Evolutionary conservation across 2,888 invertebrate genomes (phyloP), one percentile per base, ranked within the genome.

Genomic region (Andrena bucephala): DNA sequence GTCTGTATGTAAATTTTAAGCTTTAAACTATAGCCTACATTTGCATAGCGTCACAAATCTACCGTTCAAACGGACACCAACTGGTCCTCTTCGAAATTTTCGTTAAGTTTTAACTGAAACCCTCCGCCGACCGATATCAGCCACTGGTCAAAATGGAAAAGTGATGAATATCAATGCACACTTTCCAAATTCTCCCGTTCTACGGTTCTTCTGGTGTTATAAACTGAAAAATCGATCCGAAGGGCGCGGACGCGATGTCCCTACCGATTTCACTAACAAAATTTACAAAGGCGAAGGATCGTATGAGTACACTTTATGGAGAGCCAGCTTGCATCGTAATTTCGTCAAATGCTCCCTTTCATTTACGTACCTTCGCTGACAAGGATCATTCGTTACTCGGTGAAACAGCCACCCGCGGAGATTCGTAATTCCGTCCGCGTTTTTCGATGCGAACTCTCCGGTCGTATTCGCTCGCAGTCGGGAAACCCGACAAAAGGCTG

Each of bases 1-100:
- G 85, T 81, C 69, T 70, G 52, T 77, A 80, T 83, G 86, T 75
- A 87, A 87, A 87, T 87, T 85, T 83, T 75, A 78, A 75, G 82
- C 80, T 86, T 81, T 72, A 73, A 72, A 81, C 81, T 79, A 81
- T 76, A 84, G 71, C 75, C 13, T 1, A 62, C 4, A 84, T 86
- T 86, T 84, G 66, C 86, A 86, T 86, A 76, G 67, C 54, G 33
- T 42, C 70, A 70, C 86, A 86, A 86, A 86, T 86, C 79, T 74
- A 57, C 63, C 67, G 82, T 70, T 81, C 73, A 81, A 81, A 81
- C 65, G 71, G 57, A 73, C 71, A 82, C 82, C 82, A 57, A 71
- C 73, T 54, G 83, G 72, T 71, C 29, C 60, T 60, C 63, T 42
- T 60, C 48, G 59, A 70, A 67, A 84, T 80, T 78, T 74, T 84